Percentiles rank a stretch among this genome's conserved stretches.
Conservation (phyloP, 2,888 invertebrate species). For the Ornithoptera alexandrae region DNA sequence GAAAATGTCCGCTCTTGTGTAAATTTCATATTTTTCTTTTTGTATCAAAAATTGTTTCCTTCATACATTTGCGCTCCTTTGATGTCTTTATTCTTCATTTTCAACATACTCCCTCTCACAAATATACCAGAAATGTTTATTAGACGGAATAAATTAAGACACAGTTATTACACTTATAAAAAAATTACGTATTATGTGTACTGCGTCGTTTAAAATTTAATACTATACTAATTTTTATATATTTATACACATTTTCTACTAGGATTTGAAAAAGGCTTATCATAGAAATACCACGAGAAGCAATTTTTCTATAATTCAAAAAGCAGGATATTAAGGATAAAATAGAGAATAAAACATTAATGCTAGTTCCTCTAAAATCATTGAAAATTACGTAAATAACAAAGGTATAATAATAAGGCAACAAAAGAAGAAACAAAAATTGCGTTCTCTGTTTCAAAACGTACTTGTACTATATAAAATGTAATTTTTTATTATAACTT, state of each 20-base stretch:
- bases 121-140: too few species aligned
- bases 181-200: too few species aligned
- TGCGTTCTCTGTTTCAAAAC: not conserved
- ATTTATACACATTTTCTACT: not conserved
- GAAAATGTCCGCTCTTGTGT: constrained; percentile 18
- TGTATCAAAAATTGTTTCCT: not conserved
- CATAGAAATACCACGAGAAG: constrained; percentile 1
- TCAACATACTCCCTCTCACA: too few species aligned
- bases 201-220: not conserved
- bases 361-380: not conserved
- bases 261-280: not conserved
- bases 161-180: too few species aligned
- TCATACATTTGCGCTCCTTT: not conserved
- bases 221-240: too few species aligned
- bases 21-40: constrained; percentile 20
- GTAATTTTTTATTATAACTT: not conserved
- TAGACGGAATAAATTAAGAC: too few species aligned
- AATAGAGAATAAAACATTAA: not conserved
- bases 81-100: not conserved
- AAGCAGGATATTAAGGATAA: not conserved
- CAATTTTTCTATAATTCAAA: constrained; percentile 2
- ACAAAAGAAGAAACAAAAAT: not conserved
- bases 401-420: not conserved
- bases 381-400: not conserved
- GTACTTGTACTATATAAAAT: constrained; percentile 3